Evolutionary conservation across 1,140 invertebrate genomes (phyloP).

Genomic region (Carcinoscorpius rotundicauda): DNA sequence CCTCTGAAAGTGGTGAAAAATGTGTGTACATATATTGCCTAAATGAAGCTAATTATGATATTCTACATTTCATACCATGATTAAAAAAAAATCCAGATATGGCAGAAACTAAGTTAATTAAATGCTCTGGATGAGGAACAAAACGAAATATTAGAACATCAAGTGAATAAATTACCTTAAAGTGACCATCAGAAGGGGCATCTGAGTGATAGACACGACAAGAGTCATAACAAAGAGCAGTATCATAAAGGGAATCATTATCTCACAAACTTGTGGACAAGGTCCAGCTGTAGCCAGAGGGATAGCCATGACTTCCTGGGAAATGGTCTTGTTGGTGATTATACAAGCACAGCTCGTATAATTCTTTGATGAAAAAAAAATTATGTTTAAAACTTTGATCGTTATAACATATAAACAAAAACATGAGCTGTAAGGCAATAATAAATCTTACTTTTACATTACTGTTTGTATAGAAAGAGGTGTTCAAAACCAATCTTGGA

Average conservation of each 20-base stretch:
- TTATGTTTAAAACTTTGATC: no score
- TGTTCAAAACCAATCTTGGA: no score
- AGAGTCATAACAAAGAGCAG: slow-evolving; percentile 91
- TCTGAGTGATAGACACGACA: slow-evolving; percentile 82
- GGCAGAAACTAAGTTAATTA: not conserved
- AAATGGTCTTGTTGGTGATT: slow-evolving; percentile 14
- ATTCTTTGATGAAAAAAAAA: slow-evolving; percentile 11
- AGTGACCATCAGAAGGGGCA: slow-evolving; percentile 90
- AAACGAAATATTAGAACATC: no score
- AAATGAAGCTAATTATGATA: no score
- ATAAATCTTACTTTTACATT: no score
- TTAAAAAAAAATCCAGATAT: no score
- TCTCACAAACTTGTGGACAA: slow-evolving; percentile 76
- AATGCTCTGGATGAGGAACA: slow-evolving; percentile 4
- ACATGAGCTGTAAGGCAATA: no score
- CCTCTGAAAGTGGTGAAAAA: no score
- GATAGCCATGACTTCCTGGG: slow-evolving; percentile 61
- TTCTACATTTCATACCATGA: no score
- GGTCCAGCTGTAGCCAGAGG: slow-evolving; percentile 79
- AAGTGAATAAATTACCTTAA: slow-evolving; percentile 43
- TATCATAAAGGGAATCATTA: slow-evolving; percentile 84
- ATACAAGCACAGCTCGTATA: slow-evolving; percentile 79
- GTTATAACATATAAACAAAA: no score
- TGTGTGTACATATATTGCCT: no score
- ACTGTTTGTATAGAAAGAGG: no score